Base-by-base conservation (phyloP, 1,140 invertebrate genomes). In the Brachionus asplanchnoidis region DNA sequence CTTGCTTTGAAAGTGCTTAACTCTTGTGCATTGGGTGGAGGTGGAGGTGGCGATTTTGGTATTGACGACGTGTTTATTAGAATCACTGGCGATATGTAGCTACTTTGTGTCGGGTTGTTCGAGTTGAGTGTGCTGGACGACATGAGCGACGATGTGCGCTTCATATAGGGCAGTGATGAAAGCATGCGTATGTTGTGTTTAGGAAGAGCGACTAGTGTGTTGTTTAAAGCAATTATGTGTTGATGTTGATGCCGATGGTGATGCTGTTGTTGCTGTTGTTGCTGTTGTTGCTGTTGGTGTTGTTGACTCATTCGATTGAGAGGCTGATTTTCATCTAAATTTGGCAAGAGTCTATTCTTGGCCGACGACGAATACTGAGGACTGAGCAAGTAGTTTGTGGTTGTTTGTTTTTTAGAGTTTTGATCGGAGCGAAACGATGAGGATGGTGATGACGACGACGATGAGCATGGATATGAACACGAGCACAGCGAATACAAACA, bases 161-260 rank as follows among this genome's bases (percentile, higher is more conserved):
- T 77, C 73, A 77, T 77, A n/a, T 77, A 77, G 9, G 73, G 73
- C 20, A 77, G 26, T 32, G 73, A 77, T 14, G 73, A 77, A 50
- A 77, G 44, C 73, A 77, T 77, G 26, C 73, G 73, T 26, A 77
- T 28, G 46, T 50, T 77, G 12, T 77, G 40, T 14, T 50, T 77
- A 0, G 73, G 26, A 5, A 60, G 17, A 20, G 53, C 17, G 8
- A 60, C 53, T 23, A 60, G 20, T 20, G 53, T 60, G 42, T 40
- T 32, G 11, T 68, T 32, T 1, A 68, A 14, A 14, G 66, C 26
- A 32, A 68, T 68, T 12, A 68, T 68, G 23, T 68, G 32, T 32
- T 68, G 32, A 1, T 20, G 68, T 0, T 73, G 12, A 4, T 40
- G n/a, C 8, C 42, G 53, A 8, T 56, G 53, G 0, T 17, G 53